A percentile compares a stretch with the other conserved stretches of the same genome.
Evolutionary conservation across 1,140 invertebrate species (phyloP).

Genomic region (Drosophila lacteicornis): DNA sequence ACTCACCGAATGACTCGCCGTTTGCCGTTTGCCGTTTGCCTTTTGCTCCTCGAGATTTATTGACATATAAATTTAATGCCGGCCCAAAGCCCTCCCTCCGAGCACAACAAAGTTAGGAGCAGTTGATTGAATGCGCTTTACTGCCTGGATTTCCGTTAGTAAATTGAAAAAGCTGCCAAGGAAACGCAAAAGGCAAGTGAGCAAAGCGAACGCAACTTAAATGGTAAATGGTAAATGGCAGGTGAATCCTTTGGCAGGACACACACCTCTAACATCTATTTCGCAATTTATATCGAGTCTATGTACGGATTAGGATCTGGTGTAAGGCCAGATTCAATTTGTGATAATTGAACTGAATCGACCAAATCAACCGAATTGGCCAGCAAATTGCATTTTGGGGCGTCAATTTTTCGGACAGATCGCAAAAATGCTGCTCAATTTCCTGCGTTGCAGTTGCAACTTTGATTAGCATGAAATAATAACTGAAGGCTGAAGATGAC

Average conservation of each 20-base stretch:
- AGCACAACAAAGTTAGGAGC: conserved; percentile 69
- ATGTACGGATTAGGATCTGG: conserved; percentile 28
- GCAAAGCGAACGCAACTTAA: conserved; percentile 21
- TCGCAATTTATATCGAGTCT: conserved; percentile 16
- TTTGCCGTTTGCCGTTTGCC: conserved; percentile 77
- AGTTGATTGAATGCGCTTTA: conserved; percentile 81
- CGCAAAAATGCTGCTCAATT: conserved; percentile 39
- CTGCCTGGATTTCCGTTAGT: conserved; percentile 80
- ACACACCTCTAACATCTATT: not conserved
- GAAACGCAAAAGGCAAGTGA: conserved; percentile 8
- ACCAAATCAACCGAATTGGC: conserved; percentile 3
- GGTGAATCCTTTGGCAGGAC: conserved; percentile 21
- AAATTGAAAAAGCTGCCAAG: conserved; percentile 61
- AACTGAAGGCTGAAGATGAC: conserved; percentile 8
- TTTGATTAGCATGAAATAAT: conserved; percentile 48
- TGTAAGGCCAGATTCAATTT: conserved; percentile 25
- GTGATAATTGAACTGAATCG: conserved; percentile 41
- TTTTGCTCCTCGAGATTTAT: conserved; percentile 78
- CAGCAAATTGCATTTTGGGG: conserved; percentile 20
- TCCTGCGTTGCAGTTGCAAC: conserved; percentile 40
- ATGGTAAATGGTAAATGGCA: conserved; percentile 16
- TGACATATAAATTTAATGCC: conserved; percentile 82
- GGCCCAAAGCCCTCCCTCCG: conserved; percentile 8
- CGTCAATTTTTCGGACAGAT: conserved; percentile 4
- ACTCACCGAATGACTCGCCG: conserved; percentile 59